Evolutionary conservation across 2,888 invertebrate species (phyloP), one percentile per base, ranked within the genome.

Genomic region (Resseliella maxima): DNA sequence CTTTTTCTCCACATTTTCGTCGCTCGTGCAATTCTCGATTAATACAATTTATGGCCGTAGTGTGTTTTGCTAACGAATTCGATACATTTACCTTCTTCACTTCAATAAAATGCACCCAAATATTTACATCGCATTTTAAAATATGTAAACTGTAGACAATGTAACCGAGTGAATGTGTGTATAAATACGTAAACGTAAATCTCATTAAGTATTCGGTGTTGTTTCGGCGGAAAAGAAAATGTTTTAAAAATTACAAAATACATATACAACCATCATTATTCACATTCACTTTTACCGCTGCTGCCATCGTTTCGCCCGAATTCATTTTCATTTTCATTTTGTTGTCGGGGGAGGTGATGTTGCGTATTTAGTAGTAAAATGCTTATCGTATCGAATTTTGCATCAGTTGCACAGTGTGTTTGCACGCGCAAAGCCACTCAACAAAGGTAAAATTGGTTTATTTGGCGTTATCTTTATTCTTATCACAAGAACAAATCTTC

Each of bases 141-240:
- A 64, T 64, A 31, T 81, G 35, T 35, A n/a, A 83, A 38, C 83
- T 83, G 83, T 38, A 83, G 38, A 27, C 38, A 83, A 36, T 59
- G 59, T 59, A 59, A 59, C 27, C 59, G 2, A n/a, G 59, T 35
- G 31, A 72, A 72, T 72, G 83, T 83, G 38, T n/a, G n/a, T n/a
- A n/a, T n/a, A 83, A 83, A 83, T 38, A n/a, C 83, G 38, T n/a
- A 83, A 38, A 38, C 83, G 38, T 38, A 83, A 38, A 83, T 83
- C 36, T 83, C 83, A 83, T 83, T 83, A 83, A 38, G 38, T 83
- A 83, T 83, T 83, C 83, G 83, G 38, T 83, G 38, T 38, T 83
- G 81, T 83, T 83, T n/a, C n/a, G n/a, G n/a, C n/a, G 18, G 38
- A n/a, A 83, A 18, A 81, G 35, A 81, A 81, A 81, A 81, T 35